These are phyloP conservation scores for Zosterops hypoxanthus DNA, from an alignment of 2,113 vertebrate genomes.

Conservation along the genomic window DNA sequence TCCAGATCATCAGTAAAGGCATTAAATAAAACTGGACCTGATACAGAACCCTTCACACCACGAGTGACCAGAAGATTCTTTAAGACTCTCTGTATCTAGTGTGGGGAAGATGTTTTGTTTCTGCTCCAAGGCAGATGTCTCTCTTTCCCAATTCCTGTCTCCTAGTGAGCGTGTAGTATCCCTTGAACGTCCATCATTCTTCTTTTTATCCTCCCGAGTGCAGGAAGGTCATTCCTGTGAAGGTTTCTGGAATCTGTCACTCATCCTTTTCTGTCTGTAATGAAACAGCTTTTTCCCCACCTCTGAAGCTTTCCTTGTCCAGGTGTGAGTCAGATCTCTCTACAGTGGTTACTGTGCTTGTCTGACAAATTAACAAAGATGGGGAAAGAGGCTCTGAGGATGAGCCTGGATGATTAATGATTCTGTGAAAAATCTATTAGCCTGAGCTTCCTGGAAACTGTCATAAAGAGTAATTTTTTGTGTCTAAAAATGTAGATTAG, in stretches of 20 bases:
- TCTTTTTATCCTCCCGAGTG: background rate
- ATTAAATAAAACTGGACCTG: background rate
- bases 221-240: background rate
- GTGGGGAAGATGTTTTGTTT: background rate
- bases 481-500: background rate
- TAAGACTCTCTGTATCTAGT: background rate
- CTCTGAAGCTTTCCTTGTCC: background rate
- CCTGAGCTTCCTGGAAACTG: background rate
- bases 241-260: background rate
- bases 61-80: background rate
- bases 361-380: background rate
- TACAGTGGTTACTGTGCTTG: background rate
- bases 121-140: background rate
- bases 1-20: background rate
- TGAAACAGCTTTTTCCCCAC: background rate
- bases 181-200: background rate
- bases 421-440: conserved; percentile 5
- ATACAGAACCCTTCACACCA: background rate
- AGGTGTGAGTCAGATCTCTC: background rate
- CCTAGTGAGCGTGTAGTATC: background rate
- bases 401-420: conserved; percentile 1
- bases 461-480: background rate
- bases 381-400: background rate
- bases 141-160: background rate
- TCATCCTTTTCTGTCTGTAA: background rate